These are phyloP conservation scores for Caenorhabditis wallacei DNA, from an alignment of 2,888 invertebrate species.

Conservation along the genomic window DNA sequence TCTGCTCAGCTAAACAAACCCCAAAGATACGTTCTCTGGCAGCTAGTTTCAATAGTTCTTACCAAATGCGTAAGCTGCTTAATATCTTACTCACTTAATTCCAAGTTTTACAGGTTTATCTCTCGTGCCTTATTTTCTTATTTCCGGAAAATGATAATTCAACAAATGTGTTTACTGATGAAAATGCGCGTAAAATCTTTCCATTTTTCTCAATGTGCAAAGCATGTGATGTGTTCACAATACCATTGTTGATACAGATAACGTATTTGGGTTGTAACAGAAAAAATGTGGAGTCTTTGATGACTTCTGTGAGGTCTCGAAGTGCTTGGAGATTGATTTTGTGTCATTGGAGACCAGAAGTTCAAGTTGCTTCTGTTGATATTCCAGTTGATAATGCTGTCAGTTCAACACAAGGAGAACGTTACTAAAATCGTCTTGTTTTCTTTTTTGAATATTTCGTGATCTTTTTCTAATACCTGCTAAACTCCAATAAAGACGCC, in stretches of 20 bases:
- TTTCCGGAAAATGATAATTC: neutral
- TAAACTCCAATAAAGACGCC: no score
- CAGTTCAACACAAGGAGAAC: neutral
- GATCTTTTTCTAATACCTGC: no score
- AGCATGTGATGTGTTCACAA: neutral
- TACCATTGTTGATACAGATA: neutral
- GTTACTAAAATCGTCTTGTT: neutral
- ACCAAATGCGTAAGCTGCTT: neutral
- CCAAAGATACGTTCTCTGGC: conserved; percentile 12
- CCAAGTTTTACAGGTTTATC: neutral
- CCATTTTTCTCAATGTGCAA: neutral
- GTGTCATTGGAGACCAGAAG: neutral
- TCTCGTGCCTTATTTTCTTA: neutral
- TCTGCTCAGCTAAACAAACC: conserved; percentile 11
- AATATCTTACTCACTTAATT: no score
- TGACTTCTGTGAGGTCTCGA: neutral
- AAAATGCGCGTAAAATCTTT: neutral
- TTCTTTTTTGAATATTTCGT: no score
- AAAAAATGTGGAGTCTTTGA: neutral
- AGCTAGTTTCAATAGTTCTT: neutral
- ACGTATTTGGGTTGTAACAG: neutral
- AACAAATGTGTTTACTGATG: neutral
- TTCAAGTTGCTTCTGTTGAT: neutral
- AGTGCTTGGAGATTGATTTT: neutral
- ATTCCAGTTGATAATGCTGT: neutral